Evolutionary conservation across 2,113 vertebrate genomes (phyloP), one percentile per base, ranked within the genome.

Genomic region (Chaetura pelagica): DNA sequence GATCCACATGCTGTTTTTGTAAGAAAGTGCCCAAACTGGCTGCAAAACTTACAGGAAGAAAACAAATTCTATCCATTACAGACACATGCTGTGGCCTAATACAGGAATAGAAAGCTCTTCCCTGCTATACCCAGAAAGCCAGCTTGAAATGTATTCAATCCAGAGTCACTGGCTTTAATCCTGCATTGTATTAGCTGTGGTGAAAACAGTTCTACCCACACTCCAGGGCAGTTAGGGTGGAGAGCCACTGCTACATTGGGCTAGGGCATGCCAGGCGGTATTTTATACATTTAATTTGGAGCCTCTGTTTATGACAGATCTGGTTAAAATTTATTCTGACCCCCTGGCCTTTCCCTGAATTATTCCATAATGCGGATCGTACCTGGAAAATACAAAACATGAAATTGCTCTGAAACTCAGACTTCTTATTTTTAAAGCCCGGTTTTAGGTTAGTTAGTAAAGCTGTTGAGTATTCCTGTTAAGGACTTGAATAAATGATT

Each of bases 401-500:
- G 3, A 48, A 81, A 55, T 42, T 30, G 1, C 29, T 80, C 17
- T 78, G 69, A 81, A 89, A 64, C 81, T 78, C 48, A 67, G 77
- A 75, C 7, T 8, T 42, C 15, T 49, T 61, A 7, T 46, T 84
- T 91, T 42, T 21, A 20, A 81, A 83, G 71, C 51, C 6, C 11
- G 3, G 3, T 20, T 75, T 82, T 79, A 20, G 12, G 30, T 54
- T 82, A 61, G 42, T 61, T 83, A 55, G 26, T 72, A 68, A n/a
- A n/a, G 20, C 7, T 75, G 49, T 35, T 89, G 89, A 75, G 24
- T 54, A 63, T 71, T 15, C 23, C 6, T 5, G 8, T 59, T 91
- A 92, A 89, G 61, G 34, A 34, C 10, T 69, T 89, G 46, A 87
- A 87, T 77, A 78, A 92, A 87, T 66, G 29, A 66, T 79, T 95